These are phyloP conservation scores for Drosophila rellima DNA, from an alignment of 2,888 invertebrate genomes.

Conservation along the genomic window DNA sequence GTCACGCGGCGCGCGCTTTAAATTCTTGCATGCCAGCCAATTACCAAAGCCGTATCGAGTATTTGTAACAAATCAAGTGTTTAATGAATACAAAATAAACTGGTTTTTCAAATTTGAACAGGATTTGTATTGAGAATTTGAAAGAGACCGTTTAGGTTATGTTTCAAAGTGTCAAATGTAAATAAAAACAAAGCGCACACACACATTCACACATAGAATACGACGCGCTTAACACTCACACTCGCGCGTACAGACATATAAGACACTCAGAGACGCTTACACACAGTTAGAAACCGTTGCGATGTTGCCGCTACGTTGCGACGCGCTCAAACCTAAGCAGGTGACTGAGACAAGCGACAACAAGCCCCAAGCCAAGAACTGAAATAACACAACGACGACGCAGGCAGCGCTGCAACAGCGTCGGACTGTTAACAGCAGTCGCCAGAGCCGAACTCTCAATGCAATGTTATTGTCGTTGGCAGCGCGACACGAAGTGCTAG, in stretches of 20 bases:
- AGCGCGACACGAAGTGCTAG: slow-evolving; percentile 39
- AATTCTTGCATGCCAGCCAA: slow-evolving; percentile 68
- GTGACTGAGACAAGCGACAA: slow-evolving; percentile 77
- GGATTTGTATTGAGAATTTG: slow-evolving; percentile 39
- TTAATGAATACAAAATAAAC: slow-evolving; percentile 42
- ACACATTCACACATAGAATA: slow-evolving; percentile 14
- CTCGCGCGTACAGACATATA: slow-evolving; percentile 22
- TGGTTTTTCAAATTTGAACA: slow-evolving; percentile 48
- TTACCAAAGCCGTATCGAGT: slow-evolving; percentile 56
- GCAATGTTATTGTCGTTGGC: slow-evolving; percentile 37
- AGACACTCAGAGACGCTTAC: slow-evolving; percentile 35
- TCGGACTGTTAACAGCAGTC: slow-evolving; percentile 43
- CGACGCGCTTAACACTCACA: slow-evolving; percentile 52
- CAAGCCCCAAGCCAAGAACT: slow-evolving; percentile 70
- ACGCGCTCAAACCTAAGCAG: slow-evolving; percentile 81
- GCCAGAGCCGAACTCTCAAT: slow-evolving; percentile 42
- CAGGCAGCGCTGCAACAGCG: slow-evolving; percentile 42
- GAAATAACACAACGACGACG: slow-evolving; percentile 47
- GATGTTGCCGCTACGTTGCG: slow-evolving; percentile 71
- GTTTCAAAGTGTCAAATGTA: slow-evolving; percentile 44
- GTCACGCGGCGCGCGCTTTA: slow-evolving; percentile 71
- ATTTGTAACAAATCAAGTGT: slow-evolving; percentile 51
- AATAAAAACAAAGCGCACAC: slow-evolving; percentile 61
- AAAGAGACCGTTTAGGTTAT: not conserved
- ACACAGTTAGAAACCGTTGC: slow-evolving; percentile 51